These are phyloP conservation scores for Zosterops japonicus DNA, from an alignment of 2,113 vertebrate genomes.

Conservation along the genomic window DNA sequence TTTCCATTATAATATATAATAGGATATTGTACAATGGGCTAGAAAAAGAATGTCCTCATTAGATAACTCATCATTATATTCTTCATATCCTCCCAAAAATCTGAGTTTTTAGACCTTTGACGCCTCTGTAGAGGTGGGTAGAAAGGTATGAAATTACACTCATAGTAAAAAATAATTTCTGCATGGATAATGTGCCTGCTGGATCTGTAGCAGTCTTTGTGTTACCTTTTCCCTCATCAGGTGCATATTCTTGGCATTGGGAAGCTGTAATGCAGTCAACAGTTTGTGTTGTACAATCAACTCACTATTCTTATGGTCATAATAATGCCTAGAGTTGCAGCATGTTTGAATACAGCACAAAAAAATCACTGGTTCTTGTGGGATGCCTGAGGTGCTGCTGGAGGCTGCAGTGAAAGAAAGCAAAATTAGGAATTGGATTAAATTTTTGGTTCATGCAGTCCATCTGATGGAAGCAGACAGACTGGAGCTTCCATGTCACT, in stretches of 20 bases:
- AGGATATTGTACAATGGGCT: neutral
- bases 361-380: neutral
- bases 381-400: neutral
- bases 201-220: neutral
- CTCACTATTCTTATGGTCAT: neutral
- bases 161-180: neutral
- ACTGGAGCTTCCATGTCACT: neutral
- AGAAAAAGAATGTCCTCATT: neutral
- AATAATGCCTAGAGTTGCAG: neutral
- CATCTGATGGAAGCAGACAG: neutral
- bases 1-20: neutral
- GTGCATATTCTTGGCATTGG: neutral
- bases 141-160: neutral
- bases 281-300: neutral
- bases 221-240: neutral
- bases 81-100: neutral
- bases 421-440: neutral
- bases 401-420: neutral
- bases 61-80: neutral
- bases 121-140: neutral
- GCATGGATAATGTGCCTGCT: neutral
- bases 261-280: neutral
- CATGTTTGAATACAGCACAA: neutral
- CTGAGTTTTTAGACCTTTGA: neutral
- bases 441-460: neutral